Evolutionary conservation across 2,888 invertebrate species (phyloP).

Genomic region (Itoplectis maculator): DNA sequence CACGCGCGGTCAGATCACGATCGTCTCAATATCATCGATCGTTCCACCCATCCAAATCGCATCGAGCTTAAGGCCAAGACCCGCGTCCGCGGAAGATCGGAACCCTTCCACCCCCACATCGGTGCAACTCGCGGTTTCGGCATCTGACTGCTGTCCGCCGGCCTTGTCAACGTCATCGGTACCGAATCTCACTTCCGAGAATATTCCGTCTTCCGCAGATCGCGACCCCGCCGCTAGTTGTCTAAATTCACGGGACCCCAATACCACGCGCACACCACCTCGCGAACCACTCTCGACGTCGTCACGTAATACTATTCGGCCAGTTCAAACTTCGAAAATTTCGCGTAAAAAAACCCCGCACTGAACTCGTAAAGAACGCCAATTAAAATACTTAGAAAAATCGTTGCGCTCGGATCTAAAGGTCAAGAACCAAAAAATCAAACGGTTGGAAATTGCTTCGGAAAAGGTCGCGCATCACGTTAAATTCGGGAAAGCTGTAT

Average conservation of each 20-base stretch:
- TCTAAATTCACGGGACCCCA: neutral
- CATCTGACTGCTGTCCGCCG: neutral
- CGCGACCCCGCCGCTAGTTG: neutral
- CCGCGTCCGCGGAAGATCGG: neutral
- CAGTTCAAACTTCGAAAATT: no score
- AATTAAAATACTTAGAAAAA: neutral
- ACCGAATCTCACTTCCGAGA: conserved; percentile 7
- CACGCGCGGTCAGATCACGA: neutral
- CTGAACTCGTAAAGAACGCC: neutral
- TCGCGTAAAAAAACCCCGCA: neutral
- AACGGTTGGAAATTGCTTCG: neutral
- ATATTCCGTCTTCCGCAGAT: neutral
- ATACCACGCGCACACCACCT: neutral
- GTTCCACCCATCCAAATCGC: neutral
- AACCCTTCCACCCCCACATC: neutral
- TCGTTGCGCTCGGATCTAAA: conserved; percentile 9
- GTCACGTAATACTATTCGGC: no score
- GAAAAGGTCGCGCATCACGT: neutral
- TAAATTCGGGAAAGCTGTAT: conserved; percentile 25
- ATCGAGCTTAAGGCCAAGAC: neutral
- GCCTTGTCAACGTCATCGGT: neutral
- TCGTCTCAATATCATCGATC: neutral
- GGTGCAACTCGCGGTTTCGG: conserved; percentile 1
- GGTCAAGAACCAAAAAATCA: conserved; percentile 22
- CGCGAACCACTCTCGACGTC: neutral